Conservation (phyloP, 2,888 invertebrate genomes). For the Coleophora flavipennella region DNA sequence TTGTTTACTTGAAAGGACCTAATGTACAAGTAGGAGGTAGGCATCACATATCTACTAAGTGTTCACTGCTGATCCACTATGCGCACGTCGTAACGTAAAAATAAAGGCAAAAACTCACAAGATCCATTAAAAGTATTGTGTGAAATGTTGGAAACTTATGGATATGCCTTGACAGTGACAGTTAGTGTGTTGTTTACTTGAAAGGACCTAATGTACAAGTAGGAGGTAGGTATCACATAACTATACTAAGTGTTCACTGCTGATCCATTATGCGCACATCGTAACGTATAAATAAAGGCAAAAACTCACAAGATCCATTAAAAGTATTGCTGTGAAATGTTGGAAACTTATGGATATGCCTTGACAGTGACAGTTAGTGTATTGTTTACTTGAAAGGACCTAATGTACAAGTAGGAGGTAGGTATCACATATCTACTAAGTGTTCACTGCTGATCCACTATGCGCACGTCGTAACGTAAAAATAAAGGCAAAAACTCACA, state of each 20-base stretch:
- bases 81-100: constrained; percentile 67
- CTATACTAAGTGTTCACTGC: constrained; percentile 54
- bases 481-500: constrained; percentile 69
- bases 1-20: too few species aligned
- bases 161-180: too few species aligned
- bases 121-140: constrained; percentile 70
- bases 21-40: too few species aligned
- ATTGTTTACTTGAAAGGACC: too few species aligned
- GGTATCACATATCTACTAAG: constrained; percentile 48
- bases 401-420: too few species aligned
- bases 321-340: constrained; percentile 56
- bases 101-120: constrained; percentile 69
- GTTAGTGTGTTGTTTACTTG: too few species aligned
- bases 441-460: constrained; percentile 62
- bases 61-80: constrained; percentile 63
- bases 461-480: constrained; percentile 67
- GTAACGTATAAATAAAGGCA: constrained; percentile 68
- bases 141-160: constrained; percentile 32
- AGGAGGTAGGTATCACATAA: constrained; percentile 28
- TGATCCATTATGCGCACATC: constrained; percentile 68
- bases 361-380: neutral
- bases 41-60: constrained; percentile 51
- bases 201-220: constrained; percentile 12
- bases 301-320: constrained; percentile 70
- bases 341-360: constrained; percentile 30